phyloP scores from a whole-genome alignment of 2,888 invertebrate genomes.

The Chironomus riparius region DNA sequence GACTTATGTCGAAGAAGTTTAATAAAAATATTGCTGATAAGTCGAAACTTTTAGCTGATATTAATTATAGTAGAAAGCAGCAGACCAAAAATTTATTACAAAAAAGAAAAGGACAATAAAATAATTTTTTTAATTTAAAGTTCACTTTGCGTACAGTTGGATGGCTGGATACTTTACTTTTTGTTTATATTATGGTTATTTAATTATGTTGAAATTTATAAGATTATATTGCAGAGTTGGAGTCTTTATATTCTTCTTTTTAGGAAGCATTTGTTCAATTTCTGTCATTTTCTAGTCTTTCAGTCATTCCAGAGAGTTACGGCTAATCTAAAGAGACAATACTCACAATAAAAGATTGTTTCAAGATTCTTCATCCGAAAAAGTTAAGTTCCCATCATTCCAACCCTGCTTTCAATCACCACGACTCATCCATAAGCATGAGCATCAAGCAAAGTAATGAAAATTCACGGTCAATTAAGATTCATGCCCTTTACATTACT shows the following conservation, averaged over 20 bases:
- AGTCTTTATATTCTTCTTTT: too few relatives aligned
- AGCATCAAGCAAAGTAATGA: too few relatives aligned
- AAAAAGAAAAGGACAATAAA: background rate
- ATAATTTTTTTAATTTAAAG: background rate
- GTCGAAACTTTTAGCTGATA: conserved; percentile 1
- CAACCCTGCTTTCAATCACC: too few relatives aligned
- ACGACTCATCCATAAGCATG: too few relatives aligned
- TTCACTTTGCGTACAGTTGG: background rate
- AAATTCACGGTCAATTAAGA: too few relatives aligned
- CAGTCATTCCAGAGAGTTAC: too few relatives aligned
- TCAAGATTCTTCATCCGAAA: too few relatives aligned
- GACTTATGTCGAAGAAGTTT: background rate
- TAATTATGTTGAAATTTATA: background rate
- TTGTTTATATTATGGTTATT: background rate
- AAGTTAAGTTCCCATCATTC: background rate
- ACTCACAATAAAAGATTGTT: too few relatives aligned
- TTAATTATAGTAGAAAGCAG: conserved; percentile 15
- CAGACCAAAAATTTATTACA: conserved; percentile 12
- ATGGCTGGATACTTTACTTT: background rate
- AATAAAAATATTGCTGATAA: conserved; percentile 12
- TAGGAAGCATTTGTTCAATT: too few relatives aligned
- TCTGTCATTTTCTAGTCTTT: too few relatives aligned
- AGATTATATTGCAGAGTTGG: background rate
- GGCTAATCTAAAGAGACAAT: too few relatives aligned
- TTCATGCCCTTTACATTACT: too few relatives aligned